These are phyloP conservation scores for Pristionchus arcanus DNA, from an alignment of 2,888 invertebrate species.

Conservation along the genomic window DNA sequence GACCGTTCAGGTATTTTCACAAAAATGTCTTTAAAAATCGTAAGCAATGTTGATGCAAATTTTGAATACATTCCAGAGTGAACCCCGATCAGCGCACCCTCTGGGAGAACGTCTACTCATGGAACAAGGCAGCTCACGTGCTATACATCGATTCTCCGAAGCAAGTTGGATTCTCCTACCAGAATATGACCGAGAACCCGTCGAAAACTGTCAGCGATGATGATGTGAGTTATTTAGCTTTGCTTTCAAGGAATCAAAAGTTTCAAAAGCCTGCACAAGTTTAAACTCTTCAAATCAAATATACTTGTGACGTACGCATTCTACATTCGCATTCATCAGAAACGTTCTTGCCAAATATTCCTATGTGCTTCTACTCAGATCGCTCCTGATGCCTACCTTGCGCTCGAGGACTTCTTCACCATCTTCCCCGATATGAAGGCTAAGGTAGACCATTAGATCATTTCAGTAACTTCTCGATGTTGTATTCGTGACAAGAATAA, in stretches of 20 bases:
- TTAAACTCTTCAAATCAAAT: no score
- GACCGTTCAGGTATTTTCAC: constrained; percentile 79
- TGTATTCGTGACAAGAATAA: neutral
- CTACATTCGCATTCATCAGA: no score
- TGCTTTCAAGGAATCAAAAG: constrained; percentile 33
- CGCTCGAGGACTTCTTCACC: constrained; percentile 81
- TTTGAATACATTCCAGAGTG: constrained; percentile 58
- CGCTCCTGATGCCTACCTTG: constrained; percentile 80
- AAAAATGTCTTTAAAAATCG: no score
- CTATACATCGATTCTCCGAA: constrained; percentile 82
- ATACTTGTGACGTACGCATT: no score
- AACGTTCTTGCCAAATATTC: no score
- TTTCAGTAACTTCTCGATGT: neutral
- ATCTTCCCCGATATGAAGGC: constrained; percentile 80
- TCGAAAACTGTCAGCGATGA: neutral
- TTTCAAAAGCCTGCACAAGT: no score
- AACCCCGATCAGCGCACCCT: constrained; percentile 76
- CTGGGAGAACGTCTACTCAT: constrained; percentile 70
- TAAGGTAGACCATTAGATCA: neutral
- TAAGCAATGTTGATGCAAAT: no score
- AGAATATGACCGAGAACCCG: constrained; percentile 22
- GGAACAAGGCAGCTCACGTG: constrained; percentile 80
- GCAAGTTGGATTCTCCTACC: constrained; percentile 81
- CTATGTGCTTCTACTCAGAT: constrained; percentile 71
- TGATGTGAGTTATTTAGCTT: constrained; percentile 39